These are phyloP conservation scores for Pteromalus puparum DNA, from an alignment of 1,140 invertebrate species.

Conservation along the genomic window DNA sequence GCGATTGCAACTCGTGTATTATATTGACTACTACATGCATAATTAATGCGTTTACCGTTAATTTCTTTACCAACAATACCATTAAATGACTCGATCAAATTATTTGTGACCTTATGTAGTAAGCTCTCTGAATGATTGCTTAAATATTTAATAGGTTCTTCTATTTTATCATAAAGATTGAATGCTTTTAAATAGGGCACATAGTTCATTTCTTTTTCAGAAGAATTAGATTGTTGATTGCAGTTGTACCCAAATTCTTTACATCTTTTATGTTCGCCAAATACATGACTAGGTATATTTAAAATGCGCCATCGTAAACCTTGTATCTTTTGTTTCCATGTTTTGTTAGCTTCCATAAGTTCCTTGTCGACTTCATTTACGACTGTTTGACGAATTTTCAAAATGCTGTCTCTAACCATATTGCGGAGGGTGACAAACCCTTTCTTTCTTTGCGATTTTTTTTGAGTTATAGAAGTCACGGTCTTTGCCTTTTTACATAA, in stretches of 20 bases:
- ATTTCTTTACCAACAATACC: slow-evolving; percentile 40
- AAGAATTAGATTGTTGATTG: background rate
- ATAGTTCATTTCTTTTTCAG: slow-evolving; percentile 19
- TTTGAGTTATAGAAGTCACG: background rate
- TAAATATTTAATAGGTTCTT: background rate
- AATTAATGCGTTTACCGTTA: slow-evolving; percentile 66
- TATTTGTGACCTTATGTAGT: slow-evolving; percentile 67
- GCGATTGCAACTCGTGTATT: slow-evolving; percentile 57
- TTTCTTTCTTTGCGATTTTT: slow-evolving; percentile 9
- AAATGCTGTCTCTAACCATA: slow-evolving; percentile 18
- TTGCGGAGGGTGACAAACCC: background rate
- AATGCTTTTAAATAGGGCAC: slow-evolving; percentile 35
- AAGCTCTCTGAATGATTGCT: slow-evolving; percentile 19
- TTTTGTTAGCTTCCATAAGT: background rate
- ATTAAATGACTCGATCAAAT: slow-evolving; percentile 68
- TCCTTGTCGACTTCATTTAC: background rate
- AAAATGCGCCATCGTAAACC: background rate
- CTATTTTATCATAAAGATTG: slow-evolving; percentile 28
- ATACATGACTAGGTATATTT: slow-evolving; percentile 28
- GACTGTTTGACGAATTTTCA: slow-evolving; percentile 36
- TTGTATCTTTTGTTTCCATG: background rate
- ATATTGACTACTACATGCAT: slow-evolving; percentile 57
- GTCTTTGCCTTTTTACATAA: slow-evolving; percentile 53
- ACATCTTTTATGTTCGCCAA: slow-evolving; percentile 32
- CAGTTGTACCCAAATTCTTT: too few relatives aligned